A percentile compares a stretch with the other conserved stretches of the same genome.
Evolutionary conservation across 2,797 vertebrate species (phyloP).

Genomic region (Enteromius trimaculatus): DNA sequence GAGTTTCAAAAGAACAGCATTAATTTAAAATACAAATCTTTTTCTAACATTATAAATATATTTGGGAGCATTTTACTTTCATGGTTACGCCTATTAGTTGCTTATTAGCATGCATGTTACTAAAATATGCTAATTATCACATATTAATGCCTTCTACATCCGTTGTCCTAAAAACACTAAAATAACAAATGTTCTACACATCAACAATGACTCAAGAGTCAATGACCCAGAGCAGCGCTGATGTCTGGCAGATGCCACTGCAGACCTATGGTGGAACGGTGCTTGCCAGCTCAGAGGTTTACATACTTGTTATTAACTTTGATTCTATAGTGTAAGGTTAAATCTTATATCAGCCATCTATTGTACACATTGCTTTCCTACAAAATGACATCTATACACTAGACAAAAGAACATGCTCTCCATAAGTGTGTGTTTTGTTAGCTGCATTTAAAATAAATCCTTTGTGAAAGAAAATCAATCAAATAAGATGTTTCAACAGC

Average conservation of each 20-base stretch:
- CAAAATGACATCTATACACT: neutral
- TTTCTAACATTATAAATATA: neutral
- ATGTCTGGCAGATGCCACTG: neutral
- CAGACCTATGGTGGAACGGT: neutral
- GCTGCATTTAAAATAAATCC: conserved; percentile 13
- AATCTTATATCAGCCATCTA: neutral
- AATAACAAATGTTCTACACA: no score
- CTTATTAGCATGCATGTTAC: no score
- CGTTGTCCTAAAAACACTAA: no score
- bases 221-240: neutral
- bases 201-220: neutral
- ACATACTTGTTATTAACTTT: neutral
- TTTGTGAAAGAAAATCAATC: neutral
- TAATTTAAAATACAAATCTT: neutral
- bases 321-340: neutral
- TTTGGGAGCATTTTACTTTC: no score
- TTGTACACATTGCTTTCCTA: neutral
- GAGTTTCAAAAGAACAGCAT: neutral
- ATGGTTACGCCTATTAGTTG: no score
- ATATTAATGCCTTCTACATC: no score
- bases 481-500: conserved; percentile 8
- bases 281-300: neutral
- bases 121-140: no score
- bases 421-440: neutral
- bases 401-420: neutral